Evolutionary conservation across 2,888 invertebrate species (phyloP).

Genomic region (Embidobia sp.): DNA sequence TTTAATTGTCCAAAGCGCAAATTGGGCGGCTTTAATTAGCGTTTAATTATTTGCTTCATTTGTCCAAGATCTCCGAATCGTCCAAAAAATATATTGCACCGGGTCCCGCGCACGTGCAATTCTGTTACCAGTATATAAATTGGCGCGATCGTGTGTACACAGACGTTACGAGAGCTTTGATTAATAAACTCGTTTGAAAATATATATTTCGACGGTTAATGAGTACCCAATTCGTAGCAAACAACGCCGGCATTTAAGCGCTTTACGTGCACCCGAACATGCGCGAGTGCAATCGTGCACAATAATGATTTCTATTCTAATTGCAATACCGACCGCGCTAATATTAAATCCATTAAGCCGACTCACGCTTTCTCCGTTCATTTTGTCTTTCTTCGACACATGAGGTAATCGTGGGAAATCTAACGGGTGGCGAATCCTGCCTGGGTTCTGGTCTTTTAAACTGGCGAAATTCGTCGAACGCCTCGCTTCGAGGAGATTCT

Average conservation of each 20-base stretch:
- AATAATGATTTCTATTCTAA: constrained; percentile 55
- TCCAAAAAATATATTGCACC: constrained; percentile 30
- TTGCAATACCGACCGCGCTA: constrained; percentile 32
- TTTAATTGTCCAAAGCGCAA: constrained; percentile 75
- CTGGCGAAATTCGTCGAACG: no score
- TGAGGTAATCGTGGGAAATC: background rate
- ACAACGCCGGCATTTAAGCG: constrained; percentile 32
- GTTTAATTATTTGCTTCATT: constrained; percentile 78
- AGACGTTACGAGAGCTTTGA: constrained; percentile 38
- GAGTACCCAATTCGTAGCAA: constrained; percentile 43
- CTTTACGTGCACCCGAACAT: constrained; percentile 36
- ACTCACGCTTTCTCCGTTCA: constrained; percentile 27
- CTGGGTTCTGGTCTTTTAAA: no score
- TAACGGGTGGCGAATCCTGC: constrained; percentile 30
- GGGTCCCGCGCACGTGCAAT: background rate
- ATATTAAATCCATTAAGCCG: constrained; percentile 28
- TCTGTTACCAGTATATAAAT: constrained; percentile 16
- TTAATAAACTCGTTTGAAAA: constrained; percentile 52
- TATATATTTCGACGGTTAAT: constrained; percentile 43
- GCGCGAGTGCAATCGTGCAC: constrained; percentile 52
- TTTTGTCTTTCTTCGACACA: constrained; percentile 23
- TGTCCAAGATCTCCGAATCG: constrained; percentile 62
- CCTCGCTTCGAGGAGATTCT: no score
- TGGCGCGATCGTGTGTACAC: constrained; percentile 16
- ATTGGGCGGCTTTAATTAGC: constrained; percentile 80